Evolutionary conservation across 2,113 vertebrate species (phyloP).

Genomic region (Podiceps cristatus): DNA sequence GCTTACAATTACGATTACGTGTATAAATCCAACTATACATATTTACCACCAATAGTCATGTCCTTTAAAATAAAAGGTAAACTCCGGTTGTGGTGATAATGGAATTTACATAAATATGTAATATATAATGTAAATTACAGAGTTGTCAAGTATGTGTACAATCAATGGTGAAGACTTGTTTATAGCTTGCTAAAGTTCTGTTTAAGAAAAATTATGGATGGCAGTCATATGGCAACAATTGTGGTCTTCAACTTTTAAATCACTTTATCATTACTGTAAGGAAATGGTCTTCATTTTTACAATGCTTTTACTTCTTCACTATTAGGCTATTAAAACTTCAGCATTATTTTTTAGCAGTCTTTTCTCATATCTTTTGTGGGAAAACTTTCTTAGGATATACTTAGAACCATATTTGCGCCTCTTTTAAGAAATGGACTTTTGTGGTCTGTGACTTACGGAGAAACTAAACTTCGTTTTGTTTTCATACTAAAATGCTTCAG

Average conservation of each 20-base stretch:
- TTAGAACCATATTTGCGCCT: background rate
- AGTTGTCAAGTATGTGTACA: background rate
- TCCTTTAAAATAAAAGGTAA: background rate
- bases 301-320: background rate
- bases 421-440: background rate
- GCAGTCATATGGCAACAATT: constrained; percentile 3
- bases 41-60: background rate
- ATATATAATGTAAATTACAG: background rate
- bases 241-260: background rate
- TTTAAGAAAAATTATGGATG: background rate
- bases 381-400: background rate
- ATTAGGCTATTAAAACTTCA: background rate
- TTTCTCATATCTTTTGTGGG: background rate
- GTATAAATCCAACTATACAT: background rate
- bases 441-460: background rate
- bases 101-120: background rate
- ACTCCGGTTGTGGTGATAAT: background rate
- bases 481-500: background rate
- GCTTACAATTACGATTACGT: background rate
- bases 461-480: background rate
- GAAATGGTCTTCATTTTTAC: background rate
- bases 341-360: background rate
- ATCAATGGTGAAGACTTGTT: background rate
- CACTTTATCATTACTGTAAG: background rate
- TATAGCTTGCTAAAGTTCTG: background rate